Base-by-base conservation (phyloP, 2,113 vertebrate species). In the Eupsittula cactorum region DNA sequence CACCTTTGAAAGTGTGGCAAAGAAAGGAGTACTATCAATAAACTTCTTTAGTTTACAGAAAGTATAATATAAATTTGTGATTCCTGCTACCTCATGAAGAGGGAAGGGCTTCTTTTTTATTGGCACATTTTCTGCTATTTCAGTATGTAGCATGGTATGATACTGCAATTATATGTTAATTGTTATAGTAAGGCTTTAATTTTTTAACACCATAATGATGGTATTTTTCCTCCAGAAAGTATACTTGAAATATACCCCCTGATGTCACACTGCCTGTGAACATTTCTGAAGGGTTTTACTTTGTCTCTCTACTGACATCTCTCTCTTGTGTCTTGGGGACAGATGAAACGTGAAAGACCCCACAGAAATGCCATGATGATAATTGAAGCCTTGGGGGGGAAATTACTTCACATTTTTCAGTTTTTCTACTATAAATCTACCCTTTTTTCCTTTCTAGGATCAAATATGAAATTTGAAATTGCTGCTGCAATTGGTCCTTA, bases 201-300 rank as follows among this genome's bases (percentile, higher is more conserved):
- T 95, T 93, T 95, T 96, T 86, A 93, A 76, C n/a, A 84, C 27
- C 17, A 6, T 81, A 92, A 91, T 77, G 41, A 78, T 62, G 21
- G 29, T 37, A 31, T 31, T 78, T 91, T 85, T 78, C 73, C 71
- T 88, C 27, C 41, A 62, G 44, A 67, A 92, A 87, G 6, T 87
- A 17, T 49, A 60, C 77, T 95, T 82, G 68, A 94, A 95, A 94
- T 65, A 27, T 6, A 81, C 8, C 9, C 31, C 6, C 7, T 70
- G 13, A 7, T 70, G 20, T 76, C 86, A 67, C 8, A 10, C 9
- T 92, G 86, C 18, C 35, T 90, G 62, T 35, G 69, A 87, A 60
- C 85, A 55, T 59, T 95, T 94, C 73, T 88, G 55, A 85, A 85
- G 46, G 42, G 18, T 71, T 96, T 84, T 63, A 82, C 27, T 71